Base-by-base conservation (phyloP, 1,140 invertebrate species). In the Andricus grossulariae region DNA sequence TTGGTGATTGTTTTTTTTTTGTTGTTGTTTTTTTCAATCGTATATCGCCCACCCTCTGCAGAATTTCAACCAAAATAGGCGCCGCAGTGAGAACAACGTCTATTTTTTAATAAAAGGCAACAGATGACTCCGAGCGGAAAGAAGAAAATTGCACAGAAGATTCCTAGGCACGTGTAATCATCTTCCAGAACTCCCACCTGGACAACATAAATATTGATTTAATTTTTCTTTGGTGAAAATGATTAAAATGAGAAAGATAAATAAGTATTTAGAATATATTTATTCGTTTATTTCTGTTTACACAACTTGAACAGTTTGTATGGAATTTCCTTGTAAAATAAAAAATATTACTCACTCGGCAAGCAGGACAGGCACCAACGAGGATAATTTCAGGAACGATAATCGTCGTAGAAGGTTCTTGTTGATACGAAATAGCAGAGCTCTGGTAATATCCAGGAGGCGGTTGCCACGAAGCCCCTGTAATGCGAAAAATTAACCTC, bases 111-210 rank as follows among this genome's bases (percentile, higher is more conserved):
- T 10, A 95, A 92, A 21, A 97, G 90, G 89, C 96, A 97, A 88
- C 95, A 97, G 1, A 97, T 88, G 78, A 97, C 94, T 71, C 97
- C 96, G 32, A 97, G 57, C 0, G 97, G 97, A 83, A 97, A 97
- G 89, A 96, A 97, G 49, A 96, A 91, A 78, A 98, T 96, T 18
- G 96, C 96, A 90, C 96, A 97, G 15, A 95, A 90, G 19, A 97
- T 92, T 75, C 96, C 97, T 12, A 96, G 90, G 84, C 95, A 96
- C 2, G 96, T 96, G 86, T 95, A 96, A 88, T 97, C 96, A 87
- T 97, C 96, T 91, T 97, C 96, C 49, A 97, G 90, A 49, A 96
- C 93, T 19, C 96, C 97, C 75, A 97, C 90, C 94, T 95, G 82
- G 52, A 86, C 79, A 80, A 79, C 81, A 73, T 50, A 80, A 74